phyloP scores from a whole-genome alignment of 92 coral and sea anemone species.

The Bergia sp. region DNA sequence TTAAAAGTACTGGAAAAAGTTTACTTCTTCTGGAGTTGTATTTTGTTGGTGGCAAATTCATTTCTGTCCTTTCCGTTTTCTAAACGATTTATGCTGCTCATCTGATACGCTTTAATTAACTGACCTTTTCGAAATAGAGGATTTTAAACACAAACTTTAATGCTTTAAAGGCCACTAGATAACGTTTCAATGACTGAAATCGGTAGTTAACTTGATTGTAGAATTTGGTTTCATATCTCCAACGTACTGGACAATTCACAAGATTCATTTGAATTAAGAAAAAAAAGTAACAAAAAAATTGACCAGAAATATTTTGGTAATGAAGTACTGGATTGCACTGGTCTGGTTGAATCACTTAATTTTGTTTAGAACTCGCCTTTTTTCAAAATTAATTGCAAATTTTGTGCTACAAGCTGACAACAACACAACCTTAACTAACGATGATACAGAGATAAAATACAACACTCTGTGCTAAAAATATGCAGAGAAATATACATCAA shows the following conservation, averaged over 20 bases:
- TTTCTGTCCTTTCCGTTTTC: neutral
- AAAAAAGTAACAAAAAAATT: no score
- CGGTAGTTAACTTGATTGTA: no score
- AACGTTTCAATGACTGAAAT: no score
- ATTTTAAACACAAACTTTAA: no score
- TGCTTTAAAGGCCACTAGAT: no score
- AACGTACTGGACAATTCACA: neutral
- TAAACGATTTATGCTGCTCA: neutral
- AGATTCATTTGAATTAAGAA: neutral
- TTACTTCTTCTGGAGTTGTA: neutral
- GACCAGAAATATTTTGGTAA: neutral
- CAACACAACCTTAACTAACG: neutral
- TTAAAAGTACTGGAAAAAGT: neutral
- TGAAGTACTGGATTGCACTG: neutral
- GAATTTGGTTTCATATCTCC: no score
- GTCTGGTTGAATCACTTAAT: neutral
- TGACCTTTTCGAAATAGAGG: neutral
- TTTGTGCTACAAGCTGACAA: neutral
- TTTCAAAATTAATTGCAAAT: neutral
- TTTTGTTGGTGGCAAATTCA: neutral
- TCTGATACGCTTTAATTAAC: neutral
- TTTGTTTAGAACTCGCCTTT: neutral
- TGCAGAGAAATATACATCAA: neutral
- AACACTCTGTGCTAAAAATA: no score
- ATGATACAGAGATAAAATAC: neutral